These are phyloP conservation scores for Torymus texanus DNA, from an alignment of 2,888 invertebrate genomes.

Conservation along the genomic window DNA sequence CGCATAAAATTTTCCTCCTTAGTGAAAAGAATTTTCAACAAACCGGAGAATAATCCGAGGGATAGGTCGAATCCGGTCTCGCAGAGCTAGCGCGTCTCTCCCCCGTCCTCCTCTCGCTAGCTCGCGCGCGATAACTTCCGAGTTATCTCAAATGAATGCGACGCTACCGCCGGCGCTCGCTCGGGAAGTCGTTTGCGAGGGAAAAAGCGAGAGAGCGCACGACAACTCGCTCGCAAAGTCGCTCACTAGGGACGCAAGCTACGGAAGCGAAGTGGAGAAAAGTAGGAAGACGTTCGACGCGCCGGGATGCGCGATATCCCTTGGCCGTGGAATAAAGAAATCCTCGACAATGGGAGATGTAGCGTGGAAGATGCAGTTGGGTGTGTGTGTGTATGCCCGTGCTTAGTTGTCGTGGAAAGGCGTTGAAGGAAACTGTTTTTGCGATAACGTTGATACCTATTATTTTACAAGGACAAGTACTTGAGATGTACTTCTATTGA, in stretches of 20 bases:
- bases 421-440: too few relatives aligned
- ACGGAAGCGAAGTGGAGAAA: not conserved
- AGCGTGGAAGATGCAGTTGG: not conserved
- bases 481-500: too few relatives aligned
- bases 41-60: too few relatives aligned
- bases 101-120: not conserved
- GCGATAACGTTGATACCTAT: too few relatives aligned
- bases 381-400: too few relatives aligned
- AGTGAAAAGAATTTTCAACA: too few relatives aligned
- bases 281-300: constrained; percentile 13
- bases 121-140: constrained; percentile 16
- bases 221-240: constrained; percentile 1
- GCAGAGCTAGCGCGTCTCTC: not conserved
- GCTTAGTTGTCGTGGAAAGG: too few relatives aligned
- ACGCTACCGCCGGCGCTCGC: not conserved
- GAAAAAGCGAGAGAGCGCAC: not conserved
- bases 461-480: too few relatives aligned
- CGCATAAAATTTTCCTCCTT: too few relatives aligned
- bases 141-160: constrained; percentile 28
- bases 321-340: constrained; percentile 11
- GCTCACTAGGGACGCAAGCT: constrained; percentile 14
- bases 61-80: not conserved
- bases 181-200: not conserved
- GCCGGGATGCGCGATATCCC: not conserved
- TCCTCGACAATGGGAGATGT: not conserved